Conservation (phyloP, 1,140 invertebrate species). For the Leptoteleia sp. region DNA sequence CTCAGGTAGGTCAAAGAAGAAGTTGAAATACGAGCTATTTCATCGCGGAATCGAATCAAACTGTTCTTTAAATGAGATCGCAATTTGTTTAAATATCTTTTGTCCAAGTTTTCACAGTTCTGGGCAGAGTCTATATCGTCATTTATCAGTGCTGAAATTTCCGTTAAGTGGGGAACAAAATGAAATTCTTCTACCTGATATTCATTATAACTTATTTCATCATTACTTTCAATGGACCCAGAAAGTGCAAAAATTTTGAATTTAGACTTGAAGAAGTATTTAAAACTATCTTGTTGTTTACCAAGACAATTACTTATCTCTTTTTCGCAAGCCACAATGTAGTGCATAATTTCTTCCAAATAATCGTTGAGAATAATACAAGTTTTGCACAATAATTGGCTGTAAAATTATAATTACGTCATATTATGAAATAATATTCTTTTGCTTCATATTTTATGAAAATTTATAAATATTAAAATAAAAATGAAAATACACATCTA, state of each 20-base stretch:
- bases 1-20: constrained; percentile 78
- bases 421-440: constrained; percentile 24
- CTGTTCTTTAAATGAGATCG: constrained; percentile 84
- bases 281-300: constrained; percentile 73
- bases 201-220: constrained; percentile 17
- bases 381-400: constrained; percentile 83
- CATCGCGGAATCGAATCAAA: constrained; percentile 83
- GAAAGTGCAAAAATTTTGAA: constrained; percentile 9
- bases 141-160: constrained; percentile 84
- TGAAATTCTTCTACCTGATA: constrained; percentile 83
- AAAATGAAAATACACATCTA: no score
- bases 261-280: constrained; percentile 38
- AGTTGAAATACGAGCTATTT: constrained; percentile 86
- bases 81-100: constrained; percentile 83
- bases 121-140: constrained; percentile 76
- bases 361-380: constrained; percentile 83
- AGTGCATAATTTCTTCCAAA: constrained; percentile 85
- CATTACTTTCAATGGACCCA: constrained; percentile 7
- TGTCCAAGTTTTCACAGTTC: constrained; percentile 73
- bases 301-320: constrained; percentile 86
- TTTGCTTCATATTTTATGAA: no score
- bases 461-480: no score
- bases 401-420: constrained; percentile 76
- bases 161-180: constrained; percentile 85
- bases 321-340: constrained; percentile 88